Evolutionary conservation across 2,797 vertebrate genomes (phyloP), one percentile per base, ranked within the genome.

Genomic region (Muscicapa striata): DNA sequence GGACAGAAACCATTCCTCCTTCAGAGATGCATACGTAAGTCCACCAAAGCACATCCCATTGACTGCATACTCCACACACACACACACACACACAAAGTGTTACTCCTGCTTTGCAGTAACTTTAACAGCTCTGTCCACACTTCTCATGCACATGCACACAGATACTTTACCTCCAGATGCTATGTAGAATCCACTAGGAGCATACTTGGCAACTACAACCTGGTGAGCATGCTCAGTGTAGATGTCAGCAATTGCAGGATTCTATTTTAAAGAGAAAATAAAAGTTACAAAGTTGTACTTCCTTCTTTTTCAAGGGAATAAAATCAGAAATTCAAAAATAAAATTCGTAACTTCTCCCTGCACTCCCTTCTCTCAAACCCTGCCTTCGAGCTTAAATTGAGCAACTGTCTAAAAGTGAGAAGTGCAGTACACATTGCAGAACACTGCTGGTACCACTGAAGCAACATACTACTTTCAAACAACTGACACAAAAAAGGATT

Each of bases 121-220:
- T 78, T 77, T 7, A 90, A 68, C 72, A 92, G 36, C 48, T 79
- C 57, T 72, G 20, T 67, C 78, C 88, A 66, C 20, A 29, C 20
- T 48, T 15, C 23, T 49, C 72, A 80, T 5, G 20, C 69, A 91
- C 29, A 38, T 3, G 4, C 4, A 1, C 10, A 52, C 4, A 5
- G 64, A 84, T 38, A 72, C 46, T 23, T 83, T 98, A 99, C 99
- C 99, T 99, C 99, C 99, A 36, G 99, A 99, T n/a, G 99, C 99
- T 45, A 99, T 98, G 98, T 99, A 99, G 98, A 98, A 99, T 40
- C 99, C 99, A 79, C 99, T 99, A 94, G 99, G 99, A 10, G 99
- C 96, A 24, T 99, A 99, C 95, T 99, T 99, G 91, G 99, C 99
- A 94, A 99, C 99, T 51, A 97, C 97, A n/a, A 99, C 99, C 70